A percentile compares a stretch with the other conserved stretches of the same genome.
Evolutionary conservation across 2,888 invertebrate genomes (phyloP).

Genomic region (Glaucopsyche alexis): DNA sequence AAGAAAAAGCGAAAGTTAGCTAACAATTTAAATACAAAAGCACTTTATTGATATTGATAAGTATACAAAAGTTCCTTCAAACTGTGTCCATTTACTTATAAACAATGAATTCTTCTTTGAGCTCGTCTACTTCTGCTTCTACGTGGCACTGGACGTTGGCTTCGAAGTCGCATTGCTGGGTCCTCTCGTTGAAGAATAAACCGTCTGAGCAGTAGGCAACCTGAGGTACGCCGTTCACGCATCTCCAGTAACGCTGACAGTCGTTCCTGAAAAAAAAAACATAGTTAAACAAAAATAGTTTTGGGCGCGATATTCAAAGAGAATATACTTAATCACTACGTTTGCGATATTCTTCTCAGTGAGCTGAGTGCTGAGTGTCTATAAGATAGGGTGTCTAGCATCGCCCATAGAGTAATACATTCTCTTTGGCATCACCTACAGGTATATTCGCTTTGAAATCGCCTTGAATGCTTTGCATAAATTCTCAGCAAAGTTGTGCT

Average conservation of each 20-base stretch:
- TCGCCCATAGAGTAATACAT: no score
- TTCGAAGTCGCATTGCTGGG: conserved; percentile 68
- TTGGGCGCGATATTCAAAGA: no score
- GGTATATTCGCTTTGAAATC: no score
- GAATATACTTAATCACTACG: no score
- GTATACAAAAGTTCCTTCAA: background rate
- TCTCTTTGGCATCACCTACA: no score
- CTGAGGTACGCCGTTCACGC: conserved; percentile 53
- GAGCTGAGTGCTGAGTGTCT: no score
- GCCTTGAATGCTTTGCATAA: no score
- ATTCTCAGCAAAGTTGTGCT: no score
- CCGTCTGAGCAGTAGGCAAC: conserved; percentile 62
- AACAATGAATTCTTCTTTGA: conserved; percentile 62
- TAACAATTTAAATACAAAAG: background rate
- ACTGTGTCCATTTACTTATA: conserved; percentile 46
- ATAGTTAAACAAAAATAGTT: no score
- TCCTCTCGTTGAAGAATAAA: conserved; percentile 62
- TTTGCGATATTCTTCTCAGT: no score
- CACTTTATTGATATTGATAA: background rate
- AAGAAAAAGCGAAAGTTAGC: background rate
- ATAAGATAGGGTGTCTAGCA: no score
- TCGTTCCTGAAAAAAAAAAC: conserved; percentile 53
- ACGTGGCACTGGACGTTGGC: conserved; percentile 59
- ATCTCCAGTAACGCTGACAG: conserved; percentile 70
- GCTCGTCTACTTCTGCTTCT: conserved; percentile 52